Base-by-base conservation (phyloP, 2,113 vertebrate genomes). In the Alligator mississippiensis region DNA sequence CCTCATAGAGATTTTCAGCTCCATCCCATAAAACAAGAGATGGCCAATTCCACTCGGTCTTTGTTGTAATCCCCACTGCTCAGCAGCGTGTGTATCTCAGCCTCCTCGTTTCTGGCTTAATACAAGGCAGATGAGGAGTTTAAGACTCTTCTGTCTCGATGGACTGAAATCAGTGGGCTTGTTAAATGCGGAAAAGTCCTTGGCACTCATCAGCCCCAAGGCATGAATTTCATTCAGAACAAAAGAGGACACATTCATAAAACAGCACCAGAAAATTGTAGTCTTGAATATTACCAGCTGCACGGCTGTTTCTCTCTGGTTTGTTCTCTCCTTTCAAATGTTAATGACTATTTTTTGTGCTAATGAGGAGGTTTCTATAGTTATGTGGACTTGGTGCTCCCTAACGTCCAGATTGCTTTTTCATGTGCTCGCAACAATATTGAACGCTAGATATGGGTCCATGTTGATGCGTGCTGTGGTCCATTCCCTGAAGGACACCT, bases 81-180 rank as follows among this genome's bases (percentile, higher is more conserved):
- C 21, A 14, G 34, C 25, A 22, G 47, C 24, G 21, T 74, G 70
- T 47, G 21, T 74, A 7, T 34, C 61, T 62, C 22, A 15, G 34
- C 80, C 68, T 74, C 77, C 34, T 80, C 38, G 15, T 74, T 47
- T 24, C 30, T 1, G 2, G 80, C 76, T 93, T 28, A 5, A 3
- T 18, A 77, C 78, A 68, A 61, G 81, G 88, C 77, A 83, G 87
- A 79, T 59, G 61, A 75, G 64, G 64, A 82, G 30, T 4, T 55
- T 55, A 87, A 78, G 93, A 92, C 96, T 92, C 93, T 89, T 89
- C 54, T 66, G 92, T 96, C 38, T 62, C 5, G 54, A 83, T n/a
- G 62, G 79, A 62, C 61, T 34, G 24, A 78, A 82, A 82, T 84
- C 88, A 57, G 70, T 19, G 25, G 34, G 15, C 34, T 80, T 94